phyloP scores from a whole-genome alignment of 2,888 invertebrate species.

The Abrostola triplasia region DNA sequence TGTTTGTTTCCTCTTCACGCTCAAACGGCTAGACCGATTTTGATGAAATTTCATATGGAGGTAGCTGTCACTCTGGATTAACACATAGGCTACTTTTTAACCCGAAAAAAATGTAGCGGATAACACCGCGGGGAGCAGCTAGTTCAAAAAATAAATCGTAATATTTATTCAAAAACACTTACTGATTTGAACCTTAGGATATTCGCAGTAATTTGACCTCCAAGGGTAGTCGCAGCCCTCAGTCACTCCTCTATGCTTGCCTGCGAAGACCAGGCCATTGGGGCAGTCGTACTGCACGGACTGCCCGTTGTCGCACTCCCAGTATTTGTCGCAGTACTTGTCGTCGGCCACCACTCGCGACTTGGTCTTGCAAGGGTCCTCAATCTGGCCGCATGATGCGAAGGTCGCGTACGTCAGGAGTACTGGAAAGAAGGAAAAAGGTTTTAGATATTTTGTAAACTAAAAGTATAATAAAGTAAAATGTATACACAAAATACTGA shows the following conservation, averaged over 20 bases:
- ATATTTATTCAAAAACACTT: constrained; percentile 80
- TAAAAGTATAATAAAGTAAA: too few species aligned
- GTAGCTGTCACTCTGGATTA: too few species aligned
- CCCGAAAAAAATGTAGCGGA: too few species aligned
- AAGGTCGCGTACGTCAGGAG: constrained; percentile 67
- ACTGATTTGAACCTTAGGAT: constrained; percentile 90
- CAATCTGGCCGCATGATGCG: constrained; percentile 79
- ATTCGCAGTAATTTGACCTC: constrained; percentile 95
- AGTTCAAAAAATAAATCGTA: neutral
- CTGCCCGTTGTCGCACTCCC: constrained; percentile 95
- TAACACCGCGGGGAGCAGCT: too few species aligned
- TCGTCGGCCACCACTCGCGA: constrained; percentile 92
- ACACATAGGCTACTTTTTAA: too few species aligned
- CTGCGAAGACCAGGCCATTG: constrained; percentile 96
- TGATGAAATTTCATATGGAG: too few species aligned
- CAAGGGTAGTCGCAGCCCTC: constrained; percentile 97
- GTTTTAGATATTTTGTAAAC: neutral
- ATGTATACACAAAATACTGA: too few species aligned
- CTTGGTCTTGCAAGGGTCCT: constrained; percentile 95
- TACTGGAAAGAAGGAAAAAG: constrained; percentile 64
- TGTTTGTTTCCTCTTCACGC: too few species aligned
- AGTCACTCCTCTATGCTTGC: constrained; percentile 95
- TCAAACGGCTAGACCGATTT: too few species aligned
- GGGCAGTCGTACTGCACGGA: constrained; percentile 96
- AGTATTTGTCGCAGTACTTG: constrained; percentile 93